Base-by-base conservation (phyloP, 2,888 invertebrate genomes). In the Caenorhabditis virilis region DNA sequence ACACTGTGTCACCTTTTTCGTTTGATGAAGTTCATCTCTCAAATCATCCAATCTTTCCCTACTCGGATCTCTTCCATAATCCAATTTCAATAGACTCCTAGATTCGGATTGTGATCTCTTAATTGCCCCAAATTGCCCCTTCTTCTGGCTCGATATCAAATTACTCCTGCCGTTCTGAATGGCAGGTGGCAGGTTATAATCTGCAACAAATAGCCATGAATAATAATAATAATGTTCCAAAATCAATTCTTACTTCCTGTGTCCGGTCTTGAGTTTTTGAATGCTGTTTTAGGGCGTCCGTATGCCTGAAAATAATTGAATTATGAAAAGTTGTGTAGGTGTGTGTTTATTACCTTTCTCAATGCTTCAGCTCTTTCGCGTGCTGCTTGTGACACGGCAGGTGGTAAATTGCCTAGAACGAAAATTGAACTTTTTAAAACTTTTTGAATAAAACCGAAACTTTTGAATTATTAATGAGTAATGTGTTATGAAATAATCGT, bases 341-440 rank as follows among this genome's bases (percentile, higher is more conserved):
- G 23, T 18, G 16, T 20, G 25, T 30, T 45, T 23, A 13, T 45
- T 45, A 66, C 66, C 60, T 66, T 60, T 61, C 48, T 56, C 42
- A 66, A 18, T 16, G 60, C 60, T 53, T 66, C 66, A 25, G 54
- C 41, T 52, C 60, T 46, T 16, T 66, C 61, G 18, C 50, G 50
- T n/a, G 53, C 26, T 30, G 48, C 56, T 57, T 66, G 53, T 35
- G 56, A 46, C 49, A 66, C 41, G 30, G 58, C 66, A 54, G 66
- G 66, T 52, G 60, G 66, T 25, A 65, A 33, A 43, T 56, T 65
- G 36, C 52, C 65, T 65, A 41, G 41, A 65, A 64, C 30, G 35
- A 22, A 16, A 62, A 42, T 25, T 25, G 27, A 49, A 30, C 30
- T n/a, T n/a, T n/a, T n/a, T n/a, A n/a, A n/a, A n/a, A n/a, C n/a